Percentiles rank a stretch among this genome's conserved stretches.
Conservation (phyloP, 92 coral and sea anemone species). For the Virgularia gustaviana region DNA sequence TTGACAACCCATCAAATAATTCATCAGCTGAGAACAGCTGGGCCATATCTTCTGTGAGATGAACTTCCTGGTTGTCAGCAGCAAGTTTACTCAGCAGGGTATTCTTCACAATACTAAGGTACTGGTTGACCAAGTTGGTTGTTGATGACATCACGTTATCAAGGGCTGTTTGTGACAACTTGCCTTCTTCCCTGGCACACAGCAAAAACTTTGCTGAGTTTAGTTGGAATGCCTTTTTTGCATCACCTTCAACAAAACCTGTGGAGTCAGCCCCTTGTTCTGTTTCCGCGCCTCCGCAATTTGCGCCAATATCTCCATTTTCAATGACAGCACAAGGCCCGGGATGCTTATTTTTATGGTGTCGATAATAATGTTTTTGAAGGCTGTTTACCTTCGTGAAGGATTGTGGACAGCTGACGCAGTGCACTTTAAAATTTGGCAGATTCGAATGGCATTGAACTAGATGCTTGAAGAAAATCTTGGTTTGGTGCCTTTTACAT, state of each 20-base stretch:
- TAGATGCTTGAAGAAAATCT: constrained; percentile 22
- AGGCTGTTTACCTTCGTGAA: constrained; percentile 37
- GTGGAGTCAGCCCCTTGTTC: no score
- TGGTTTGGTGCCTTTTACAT: constrained; percentile 6
- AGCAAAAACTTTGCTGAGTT: background rate
- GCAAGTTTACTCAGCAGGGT: constrained; percentile 3
- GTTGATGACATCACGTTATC: background rate
- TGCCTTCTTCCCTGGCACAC: background rate
- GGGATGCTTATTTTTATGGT: background rate
- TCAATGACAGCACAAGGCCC: no score
- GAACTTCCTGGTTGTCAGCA: no score
- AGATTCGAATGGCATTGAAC: constrained; percentile 33
- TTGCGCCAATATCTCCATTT: no score
- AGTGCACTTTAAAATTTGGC: constrained; percentile 39
- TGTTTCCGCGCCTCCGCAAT: background rate
- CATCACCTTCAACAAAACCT: background rate
- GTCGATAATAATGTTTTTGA: constrained; percentile 33
- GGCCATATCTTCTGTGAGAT: no score
- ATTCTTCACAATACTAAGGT: constrained; percentile 9
- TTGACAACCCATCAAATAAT: no score
- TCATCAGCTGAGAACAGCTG: no score
- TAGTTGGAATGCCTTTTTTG: background rate
- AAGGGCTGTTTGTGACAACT: no score
- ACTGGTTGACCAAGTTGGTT: no score
- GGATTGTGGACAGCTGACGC: constrained; percentile 37